Evolutionary conservation across 2,888 invertebrate species (phyloP), one percentile per base, ranked within the genome.

Genomic region (Aproaerema taeniolella): DNA sequence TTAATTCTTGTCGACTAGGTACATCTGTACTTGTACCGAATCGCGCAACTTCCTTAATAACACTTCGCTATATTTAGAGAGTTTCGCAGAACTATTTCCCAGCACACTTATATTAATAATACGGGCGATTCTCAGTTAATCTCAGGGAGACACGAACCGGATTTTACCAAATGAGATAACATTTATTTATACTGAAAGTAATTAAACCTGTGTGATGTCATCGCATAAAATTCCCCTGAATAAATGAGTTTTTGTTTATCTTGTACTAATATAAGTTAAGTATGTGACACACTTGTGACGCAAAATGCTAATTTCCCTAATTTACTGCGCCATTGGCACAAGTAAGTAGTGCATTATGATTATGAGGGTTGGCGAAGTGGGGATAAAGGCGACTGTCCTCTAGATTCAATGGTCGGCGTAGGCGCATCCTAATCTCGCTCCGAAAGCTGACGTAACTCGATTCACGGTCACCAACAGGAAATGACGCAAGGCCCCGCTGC

Each of bases 401-500:
- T 63, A 58, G 50, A 56, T 61, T 42, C 40, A 36, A 39, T 31
- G 20, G 31, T 37, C 34, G 54, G 56, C 52, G 70, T 76, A 71
- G 70, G 71, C 69, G 69, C 78, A 72, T 78, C 75, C 73, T 70
- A 72, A 76, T 72, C 67, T 72, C 64, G 61, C 53, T 55, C 61
- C 59, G n/a, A n/a, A n/a, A 54, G 65, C 62, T 81, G 81, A 85
- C 82, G 83, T 83, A 77, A 83, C 75, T 43, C 64, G 52, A 82
- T 83, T 85, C 86, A 85, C 77, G 86, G 86, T 77, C 86, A 78
- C 50, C 71, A 55, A 69, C 67, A 85, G 85, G 86, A 86, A 83
- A 80, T 85, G 85, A 86, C 85, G 83, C 82, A 81, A 80, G 62
- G 69, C 55, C 58, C 54, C 62, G 63, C 60, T 72, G 72, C 71